Conservation (phyloP, 2,113 vertebrate genomes). For the Elaphurus davidianus region DNA sequence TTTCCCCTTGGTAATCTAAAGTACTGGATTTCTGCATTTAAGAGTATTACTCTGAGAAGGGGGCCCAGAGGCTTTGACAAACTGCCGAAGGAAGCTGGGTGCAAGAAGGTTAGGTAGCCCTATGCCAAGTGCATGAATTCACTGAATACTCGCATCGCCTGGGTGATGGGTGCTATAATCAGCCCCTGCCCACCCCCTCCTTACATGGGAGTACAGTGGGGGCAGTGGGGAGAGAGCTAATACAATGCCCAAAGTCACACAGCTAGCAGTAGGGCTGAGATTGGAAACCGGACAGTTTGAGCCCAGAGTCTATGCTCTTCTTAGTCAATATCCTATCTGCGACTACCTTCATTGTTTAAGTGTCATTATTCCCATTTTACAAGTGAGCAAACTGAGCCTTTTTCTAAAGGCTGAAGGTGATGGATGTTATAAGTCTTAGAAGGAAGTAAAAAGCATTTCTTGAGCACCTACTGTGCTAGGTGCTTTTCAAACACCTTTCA, state of each 20-base stretch:
- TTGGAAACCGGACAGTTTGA: not conserved
- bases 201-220: not conserved
- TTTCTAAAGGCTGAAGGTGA: not conserved
- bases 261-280: not conserved
- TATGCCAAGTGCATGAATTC: not conserved
- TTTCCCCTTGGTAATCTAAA: not conserved
- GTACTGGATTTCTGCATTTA: not conserved
- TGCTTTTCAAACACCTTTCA: not conserved
- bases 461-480: not conserved
- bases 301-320: not conserved
- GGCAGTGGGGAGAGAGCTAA: not conserved
- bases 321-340: not conserved
- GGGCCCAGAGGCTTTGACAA: not conserved
- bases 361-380: not conserved
- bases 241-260: not conserved
- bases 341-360: not conserved
- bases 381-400: not conserved
- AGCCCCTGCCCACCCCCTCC: not conserved
- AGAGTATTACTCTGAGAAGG: not conserved
- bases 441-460: slow-evolving; percentile 23
- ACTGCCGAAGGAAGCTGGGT: not conserved
- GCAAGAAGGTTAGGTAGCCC: not conserved
- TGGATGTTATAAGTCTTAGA: not conserved
- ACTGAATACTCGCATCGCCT: not conserved
- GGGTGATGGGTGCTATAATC: not conserved